Base-by-base conservation (phyloP, 2,888 invertebrate species). In the Rhingia rostrata region DNA sequence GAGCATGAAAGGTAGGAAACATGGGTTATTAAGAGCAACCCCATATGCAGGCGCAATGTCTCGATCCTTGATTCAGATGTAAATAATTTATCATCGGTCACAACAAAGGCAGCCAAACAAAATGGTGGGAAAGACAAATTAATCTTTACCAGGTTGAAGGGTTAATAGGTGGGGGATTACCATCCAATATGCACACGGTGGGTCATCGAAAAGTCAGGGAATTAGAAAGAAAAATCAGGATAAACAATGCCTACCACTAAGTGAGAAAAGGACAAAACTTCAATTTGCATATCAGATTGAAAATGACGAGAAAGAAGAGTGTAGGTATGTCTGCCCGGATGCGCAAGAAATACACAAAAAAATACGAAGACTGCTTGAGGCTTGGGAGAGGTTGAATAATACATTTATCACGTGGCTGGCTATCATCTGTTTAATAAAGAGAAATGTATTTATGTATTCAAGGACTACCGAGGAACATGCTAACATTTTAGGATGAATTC, bases 251-350 rank as follows among this genome's bases (percentile, higher is more conserved):
- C 10, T 43, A 43, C 43, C 43, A n/a, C 7, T 2, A 22, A 22
- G 22, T 43, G n/a, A 5, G 49, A 33, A 49, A 49, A 30, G 49
- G 30, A 49, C 49, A 30, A 12, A 49, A 49, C 30, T 49, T 49
- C 30, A 49, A 49, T 49, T 49, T 49, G 9, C 49, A 49, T 49
- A 49, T 22, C 6, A 49, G 49, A 49, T 49, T 14, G 10, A 3
- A 39, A 39, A 39, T 1, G 39, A 22, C 22, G 22, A 22, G 22
- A 22, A 22, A 22, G 22, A 22, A 22, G 22, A 22, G 22, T 22
- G 22, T 2, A 22, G 1, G 22, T 22, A 22, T 22, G 22, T 22
- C 22, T 22, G 22, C 22, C 1, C 22, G 1, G 22, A 22, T 22
- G 22, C 22, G 22, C 22, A 22, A 2, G 22, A 22, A 22, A 22